Conservation (phyloP, 2,113 vertebrate species). For the Caranx melampygus region DNA sequence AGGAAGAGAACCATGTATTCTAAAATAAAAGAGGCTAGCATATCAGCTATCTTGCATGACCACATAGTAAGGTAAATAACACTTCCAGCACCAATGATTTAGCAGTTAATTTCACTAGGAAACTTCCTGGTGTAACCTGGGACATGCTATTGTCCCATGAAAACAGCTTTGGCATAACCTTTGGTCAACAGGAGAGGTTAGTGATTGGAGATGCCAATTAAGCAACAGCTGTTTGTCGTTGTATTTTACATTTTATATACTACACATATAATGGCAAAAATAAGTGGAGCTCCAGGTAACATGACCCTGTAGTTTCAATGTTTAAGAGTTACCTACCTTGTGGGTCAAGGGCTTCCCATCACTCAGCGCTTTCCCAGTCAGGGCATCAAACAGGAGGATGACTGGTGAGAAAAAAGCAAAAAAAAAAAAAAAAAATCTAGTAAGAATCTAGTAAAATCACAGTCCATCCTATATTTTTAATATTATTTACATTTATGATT, state of each 20-base stretch:
- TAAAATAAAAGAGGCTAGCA: not conserved
- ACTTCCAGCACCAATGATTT: not conserved
- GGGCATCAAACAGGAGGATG: conserved; percentile 93
- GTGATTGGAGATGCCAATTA: no score
- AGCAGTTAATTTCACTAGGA: conserved; percentile 4
- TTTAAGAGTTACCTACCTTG: conserved; percentile 84
- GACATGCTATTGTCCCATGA: not conserved
- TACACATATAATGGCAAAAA: not conserved
- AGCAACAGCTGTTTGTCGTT: not conserved
- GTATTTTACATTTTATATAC: not conserved
- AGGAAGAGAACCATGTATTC: not conserved
- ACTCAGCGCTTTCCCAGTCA: conserved; percentile 90
- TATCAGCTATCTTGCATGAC: not conserved
- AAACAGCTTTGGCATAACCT: not conserved
- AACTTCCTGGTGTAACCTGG: not conserved
- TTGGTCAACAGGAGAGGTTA: not conserved
- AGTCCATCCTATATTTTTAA: not conserved
- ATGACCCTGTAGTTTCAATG: not conserved
- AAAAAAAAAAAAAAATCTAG: not conserved
- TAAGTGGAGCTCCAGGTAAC: not conserved
- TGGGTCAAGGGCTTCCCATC: conserved; percentile 93
- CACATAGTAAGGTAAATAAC: not conserved
- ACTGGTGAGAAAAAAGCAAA: conserved; percentile 77
- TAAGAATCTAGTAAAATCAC: conserved; percentile 9
- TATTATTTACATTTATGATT: not conserved